Percentiles rank a stretch among this genome's conserved stretches.
Conservation (phyloP, 2,797 vertebrate genomes). For the Microhierax caerulescens region DNA sequence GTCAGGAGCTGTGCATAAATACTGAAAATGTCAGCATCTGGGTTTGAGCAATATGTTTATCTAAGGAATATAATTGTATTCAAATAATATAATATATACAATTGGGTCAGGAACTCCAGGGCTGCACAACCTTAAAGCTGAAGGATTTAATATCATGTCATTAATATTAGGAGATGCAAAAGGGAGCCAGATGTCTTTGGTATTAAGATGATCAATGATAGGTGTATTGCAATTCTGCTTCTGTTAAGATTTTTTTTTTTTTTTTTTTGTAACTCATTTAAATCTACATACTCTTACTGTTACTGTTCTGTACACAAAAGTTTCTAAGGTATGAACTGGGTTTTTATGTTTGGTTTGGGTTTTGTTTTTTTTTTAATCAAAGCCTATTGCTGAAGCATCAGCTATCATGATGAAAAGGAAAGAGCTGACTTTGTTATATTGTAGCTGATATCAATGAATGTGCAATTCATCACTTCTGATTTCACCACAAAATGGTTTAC, state of each 20-base stretch:
- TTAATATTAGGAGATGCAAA: background rate
- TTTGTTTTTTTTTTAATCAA: background rate
- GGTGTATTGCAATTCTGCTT: background rate
- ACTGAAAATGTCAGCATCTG: background rate
- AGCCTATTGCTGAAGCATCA: background rate
- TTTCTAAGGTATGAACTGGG: background rate
- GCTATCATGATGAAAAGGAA: background rate
- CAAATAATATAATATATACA: background rate
- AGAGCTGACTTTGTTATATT: slow-evolving; percentile 20
- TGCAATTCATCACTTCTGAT: slow-evolving; percentile 63
- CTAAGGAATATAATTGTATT: background rate
- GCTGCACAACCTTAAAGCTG: background rate
- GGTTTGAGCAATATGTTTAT: background rate
- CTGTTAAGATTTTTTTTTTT: background rate
- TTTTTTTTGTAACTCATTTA: slow-evolving; percentile 18
- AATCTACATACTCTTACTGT: slow-evolving; percentile 38
- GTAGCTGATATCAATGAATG: slow-evolving; percentile 34
- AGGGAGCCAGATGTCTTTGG: background rate
- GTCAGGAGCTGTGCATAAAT: background rate
- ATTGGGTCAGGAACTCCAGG: background rate
- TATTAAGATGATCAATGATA: background rate
- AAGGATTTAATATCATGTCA: background rate
- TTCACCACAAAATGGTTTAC: slow-evolving; percentile 62
- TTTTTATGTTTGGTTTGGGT: background rate
- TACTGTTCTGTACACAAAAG: background rate